A percentile compares a stretch with the other conserved stretches of the same genome.
phyloP scores from a whole-genome alignment of 2,113 vertebrate genomes.

The Pelmatolapia mariae region DNA sequence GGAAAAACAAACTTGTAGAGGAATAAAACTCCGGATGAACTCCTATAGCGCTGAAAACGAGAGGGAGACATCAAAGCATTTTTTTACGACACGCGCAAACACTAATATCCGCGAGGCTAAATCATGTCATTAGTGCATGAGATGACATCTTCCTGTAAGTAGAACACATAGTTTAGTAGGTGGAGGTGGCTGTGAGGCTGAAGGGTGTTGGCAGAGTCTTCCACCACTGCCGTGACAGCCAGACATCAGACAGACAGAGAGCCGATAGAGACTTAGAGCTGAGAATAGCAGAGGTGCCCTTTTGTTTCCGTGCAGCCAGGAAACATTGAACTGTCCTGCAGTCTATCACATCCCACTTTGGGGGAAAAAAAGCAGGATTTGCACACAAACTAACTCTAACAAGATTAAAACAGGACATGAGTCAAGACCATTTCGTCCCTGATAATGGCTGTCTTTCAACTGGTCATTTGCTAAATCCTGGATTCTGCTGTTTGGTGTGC shows the following conservation, averaged over 20 bases:
- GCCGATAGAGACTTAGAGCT: neutral
- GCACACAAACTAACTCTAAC: neutral
- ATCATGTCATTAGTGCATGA: constrained; percentile 28
- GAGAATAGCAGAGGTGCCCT: constrained; percentile 13
- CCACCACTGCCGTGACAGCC: neutral
- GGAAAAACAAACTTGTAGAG: constrained; percentile 38
- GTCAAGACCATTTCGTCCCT: constrained; percentile 13
- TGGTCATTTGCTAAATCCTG: neutral
- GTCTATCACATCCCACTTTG: constrained; percentile 23
- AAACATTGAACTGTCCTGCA: constrained; percentile 8
- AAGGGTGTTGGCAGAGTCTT: constrained; percentile 2
- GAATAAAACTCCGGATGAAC: constrained; percentile 37
- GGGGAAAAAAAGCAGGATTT: neutral
- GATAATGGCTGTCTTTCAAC: neutral
- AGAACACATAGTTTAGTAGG: neutral
- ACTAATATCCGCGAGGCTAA: constrained; percentile 10
- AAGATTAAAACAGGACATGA: constrained; percentile 12
- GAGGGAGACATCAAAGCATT: constrained; percentile 33
- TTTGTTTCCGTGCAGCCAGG: constrained; percentile 30
- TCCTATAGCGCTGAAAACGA: constrained; percentile 2
- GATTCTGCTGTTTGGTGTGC: neutral
- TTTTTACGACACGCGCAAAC: neutral
- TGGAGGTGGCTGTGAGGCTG: neutral
- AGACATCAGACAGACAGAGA: neutral
- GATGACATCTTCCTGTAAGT: constrained; percentile 3